These are phyloP conservation scores for Abramis brama DNA, from an alignment of 2,113 vertebrate genomes.

Conservation along the genomic window DNA sequence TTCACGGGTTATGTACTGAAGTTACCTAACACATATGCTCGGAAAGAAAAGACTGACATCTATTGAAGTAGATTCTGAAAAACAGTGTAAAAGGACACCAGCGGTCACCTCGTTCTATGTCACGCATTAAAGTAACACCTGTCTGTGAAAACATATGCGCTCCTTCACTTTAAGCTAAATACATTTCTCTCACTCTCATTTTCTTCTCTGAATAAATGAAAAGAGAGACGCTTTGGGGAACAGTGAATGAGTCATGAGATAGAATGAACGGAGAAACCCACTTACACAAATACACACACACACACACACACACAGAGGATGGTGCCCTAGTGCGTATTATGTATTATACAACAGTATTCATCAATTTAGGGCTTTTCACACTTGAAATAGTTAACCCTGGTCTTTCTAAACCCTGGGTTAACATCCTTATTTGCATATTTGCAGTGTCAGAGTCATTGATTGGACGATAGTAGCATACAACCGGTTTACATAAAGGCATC, in stretches of 20 bases:
- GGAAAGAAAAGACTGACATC: background rate
- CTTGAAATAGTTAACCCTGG: too few relatives aligned
- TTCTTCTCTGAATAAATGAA: slow-evolving; percentile 43
- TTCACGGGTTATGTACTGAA: background rate
- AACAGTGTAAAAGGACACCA: background rate
- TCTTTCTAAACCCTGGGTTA: too few relatives aligned
- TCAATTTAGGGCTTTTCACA: background rate
- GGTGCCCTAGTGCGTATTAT: background rate
- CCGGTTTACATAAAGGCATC: too few relatives aligned
- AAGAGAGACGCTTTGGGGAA: slow-evolving; percentile 22
- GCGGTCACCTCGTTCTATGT: background rate
- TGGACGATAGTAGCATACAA: too few relatives aligned
- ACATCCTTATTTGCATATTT: too few relatives aligned
- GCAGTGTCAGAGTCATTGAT: too few relatives aligned
- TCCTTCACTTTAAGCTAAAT: slow-evolving; percentile 7
- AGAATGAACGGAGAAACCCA: background rate
- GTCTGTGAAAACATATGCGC: slow-evolving; percentile 31
- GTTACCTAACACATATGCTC: background rate
- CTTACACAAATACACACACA: slow-evolving; percentile 36
- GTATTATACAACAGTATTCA: slow-evolving; percentile 10
- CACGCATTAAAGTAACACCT: background rate
- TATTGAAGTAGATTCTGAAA: slow-evolving; percentile 4
- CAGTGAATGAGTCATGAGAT: slow-evolving; percentile 40
- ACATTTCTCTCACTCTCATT: slow-evolving; percentile 16
- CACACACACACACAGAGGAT: background rate